Evolutionary conservation across 2,113 vertebrate genomes (phyloP).

Genomic region (Takifugu bimaculatus): DNA sequence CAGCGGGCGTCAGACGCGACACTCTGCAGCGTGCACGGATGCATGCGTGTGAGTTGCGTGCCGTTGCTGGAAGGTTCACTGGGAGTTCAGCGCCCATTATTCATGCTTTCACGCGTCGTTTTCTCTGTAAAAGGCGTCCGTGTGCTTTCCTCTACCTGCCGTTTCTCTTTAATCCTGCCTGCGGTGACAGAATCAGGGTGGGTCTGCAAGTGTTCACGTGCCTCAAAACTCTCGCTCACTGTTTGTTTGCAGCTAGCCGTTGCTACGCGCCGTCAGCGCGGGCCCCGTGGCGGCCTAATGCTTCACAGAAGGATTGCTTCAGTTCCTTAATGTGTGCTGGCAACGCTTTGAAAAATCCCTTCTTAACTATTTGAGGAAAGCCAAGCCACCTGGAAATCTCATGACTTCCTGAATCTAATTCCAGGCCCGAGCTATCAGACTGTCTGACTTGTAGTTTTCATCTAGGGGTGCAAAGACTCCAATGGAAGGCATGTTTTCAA

Average conservation of each 20-base stretch:
- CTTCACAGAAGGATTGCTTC: constrained; percentile 23
- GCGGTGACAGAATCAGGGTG: background rate
- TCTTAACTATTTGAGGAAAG: constrained; percentile 70
- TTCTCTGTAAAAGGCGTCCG: no score
- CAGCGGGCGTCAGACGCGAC: constrained; percentile 55
- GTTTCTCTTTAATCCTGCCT: background rate
- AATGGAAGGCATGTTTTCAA: constrained; percentile 57
- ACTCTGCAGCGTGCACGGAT: constrained; percentile 29
- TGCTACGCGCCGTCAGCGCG: constrained; percentile 6
- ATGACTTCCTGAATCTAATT: constrained; percentile 71
- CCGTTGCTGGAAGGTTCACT: constrained; percentile 63
- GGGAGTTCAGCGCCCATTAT: constrained; percentile 69
- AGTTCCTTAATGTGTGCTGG: constrained; percentile 49
- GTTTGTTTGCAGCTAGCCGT: constrained; percentile 11
- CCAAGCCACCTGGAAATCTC: constrained; percentile 69
- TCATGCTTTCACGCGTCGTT: constrained; percentile 52
- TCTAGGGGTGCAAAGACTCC: constrained; percentile 55
- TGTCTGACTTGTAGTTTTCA: constrained; percentile 62
- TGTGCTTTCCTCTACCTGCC: background rate
- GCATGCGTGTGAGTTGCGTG: constrained; percentile 39
- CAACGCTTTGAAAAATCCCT: constrained; percentile 55
- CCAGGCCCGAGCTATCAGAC: constrained; percentile 56
- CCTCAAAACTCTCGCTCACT: background rate
- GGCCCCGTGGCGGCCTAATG: constrained; percentile 26
- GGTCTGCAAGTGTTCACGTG: constrained; percentile 1